Evolutionary conservation across 1,140 invertebrate genomes (phyloP).

Genomic region (Zaprionus tsacasi): DNA sequence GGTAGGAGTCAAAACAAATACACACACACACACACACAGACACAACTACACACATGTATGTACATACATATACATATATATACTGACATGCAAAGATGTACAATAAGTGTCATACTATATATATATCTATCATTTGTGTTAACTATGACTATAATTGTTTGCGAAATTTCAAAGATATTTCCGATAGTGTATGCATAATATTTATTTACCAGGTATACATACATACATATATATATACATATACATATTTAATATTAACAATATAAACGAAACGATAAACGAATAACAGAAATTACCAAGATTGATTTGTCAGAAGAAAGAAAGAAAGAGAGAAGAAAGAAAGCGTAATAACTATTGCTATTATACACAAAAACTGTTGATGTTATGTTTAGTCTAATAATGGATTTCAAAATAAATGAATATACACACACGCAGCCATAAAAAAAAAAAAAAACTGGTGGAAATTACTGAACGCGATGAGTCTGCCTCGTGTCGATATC

Average conservation of each 20-base stretch:
- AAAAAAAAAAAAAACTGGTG: no score
- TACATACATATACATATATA: conserved; percentile 18
- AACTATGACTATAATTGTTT: conserved; percentile 80
- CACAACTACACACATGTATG: conserved; percentile 15
- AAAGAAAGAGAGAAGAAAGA: no score
- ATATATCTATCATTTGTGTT: conserved; percentile 67
- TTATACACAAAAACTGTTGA: conserved; percentile 73
- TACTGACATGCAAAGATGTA: conserved; percentile 28
- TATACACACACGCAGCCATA: conserved; percentile 64
- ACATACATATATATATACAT: conserved; percentile 26
- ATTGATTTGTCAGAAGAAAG: no score
- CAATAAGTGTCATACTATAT: conserved; percentile 53
- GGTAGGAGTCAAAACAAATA: conserved; percentile 8
- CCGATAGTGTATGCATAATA: conserved; percentile 51
- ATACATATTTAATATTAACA: conserved; percentile 37
- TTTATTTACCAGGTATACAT: conserved; percentile 54
- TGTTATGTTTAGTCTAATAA: conserved; percentile 79
- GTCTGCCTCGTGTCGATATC: conserved; percentile 87
- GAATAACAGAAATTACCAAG: conserved; percentile 20
- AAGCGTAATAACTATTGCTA: conserved; percentile 66
- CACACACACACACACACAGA: conserved; percentile 12
- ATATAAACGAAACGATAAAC: conserved; percentile 14
- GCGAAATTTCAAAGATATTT: conserved; percentile 64
- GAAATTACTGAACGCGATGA: conserved; percentile 12
- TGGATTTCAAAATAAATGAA: conserved; percentile 76